These are phyloP conservation scores for Mesoligia furuncula DNA, from an alignment of 2,888 invertebrate genomes.

Conservation along the genomic window DNA sequence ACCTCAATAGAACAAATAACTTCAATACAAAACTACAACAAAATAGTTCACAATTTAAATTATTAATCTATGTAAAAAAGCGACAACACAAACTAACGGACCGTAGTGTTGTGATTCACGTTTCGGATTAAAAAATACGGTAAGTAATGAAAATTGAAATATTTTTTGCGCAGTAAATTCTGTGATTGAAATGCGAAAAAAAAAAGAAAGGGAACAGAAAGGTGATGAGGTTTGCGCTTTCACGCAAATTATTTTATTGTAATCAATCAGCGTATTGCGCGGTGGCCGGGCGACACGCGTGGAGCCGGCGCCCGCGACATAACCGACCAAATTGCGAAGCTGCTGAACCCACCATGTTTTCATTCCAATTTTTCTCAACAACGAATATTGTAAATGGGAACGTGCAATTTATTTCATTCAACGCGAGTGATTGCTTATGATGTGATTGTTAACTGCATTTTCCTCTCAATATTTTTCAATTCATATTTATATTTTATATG, in stretches of 20 bases:
- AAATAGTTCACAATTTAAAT: constrained; percentile 20
- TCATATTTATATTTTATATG: constrained; percentile 52
- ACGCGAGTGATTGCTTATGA: constrained; percentile 85
- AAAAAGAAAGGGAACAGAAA: constrained; percentile 58
- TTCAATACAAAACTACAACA: constrained; percentile 6
- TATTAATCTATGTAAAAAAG: constrained; percentile 37
- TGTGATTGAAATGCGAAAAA: constrained; percentile 63
- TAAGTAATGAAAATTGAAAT: constrained; percentile 55
- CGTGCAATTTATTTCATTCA: constrained; percentile 87
- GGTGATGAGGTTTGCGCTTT: constrained; percentile 75
- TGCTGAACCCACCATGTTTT: constrained; percentile 79
- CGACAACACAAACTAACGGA: constrained; percentile 13
- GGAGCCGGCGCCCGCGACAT: constrained; percentile 67
- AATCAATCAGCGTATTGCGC: constrained; percentile 79
- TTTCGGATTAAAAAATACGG: constrained; percentile 37
- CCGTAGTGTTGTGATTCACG: constrained; percentile 12
- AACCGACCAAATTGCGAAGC: constrained; percentile 83
- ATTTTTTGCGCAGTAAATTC: constrained; percentile 54
- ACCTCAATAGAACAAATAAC: neutral
- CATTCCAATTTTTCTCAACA: constrained; percentile 80
- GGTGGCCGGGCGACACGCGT: constrained; percentile 51
- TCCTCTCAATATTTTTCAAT: constrained; percentile 60
- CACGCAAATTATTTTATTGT: constrained; percentile 81
- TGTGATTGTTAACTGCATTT: constrained; percentile 85
- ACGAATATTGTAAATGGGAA: constrained; percentile 84